Evolutionary conservation across 1,140 invertebrate species (phyloP), one percentile per base, ranked within the genome.

Genomic region (Glomeris maerens): DNA sequence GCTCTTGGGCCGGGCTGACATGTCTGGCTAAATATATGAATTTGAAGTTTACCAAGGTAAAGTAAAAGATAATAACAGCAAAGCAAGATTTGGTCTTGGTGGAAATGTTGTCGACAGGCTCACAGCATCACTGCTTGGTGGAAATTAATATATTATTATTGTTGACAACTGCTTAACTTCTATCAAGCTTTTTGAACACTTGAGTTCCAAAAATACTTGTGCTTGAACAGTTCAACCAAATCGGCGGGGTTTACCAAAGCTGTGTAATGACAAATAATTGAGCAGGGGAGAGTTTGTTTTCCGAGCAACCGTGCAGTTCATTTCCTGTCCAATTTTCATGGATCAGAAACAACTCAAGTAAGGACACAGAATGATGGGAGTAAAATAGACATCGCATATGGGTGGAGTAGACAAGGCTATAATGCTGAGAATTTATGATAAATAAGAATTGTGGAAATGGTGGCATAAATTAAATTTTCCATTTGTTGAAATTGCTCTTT

Each of bases 1-100:
- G 57, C 49, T 67, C 44, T 72, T 66, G 64, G 4, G 56, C 42
- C 23, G 59, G 47, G 21, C 42, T 20, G 31, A 52, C 44, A 17
- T 27, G 5, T 56, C 60, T 17, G 65, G 68, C 25, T 72, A 66
- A 55, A 62, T 66, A 47, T 63, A 58, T 45, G 57, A 65, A 49
- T 71, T 69, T 59, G 55, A 67, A 54, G 61, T 71, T 39, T 70
- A 72, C 56, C 64, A 60, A 20, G 68, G 69, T 1, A 69, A 67
- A 54, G 26, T 47, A 53, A 49, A n/a, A n/a, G n/a, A n/a, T 46
- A 55, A 62, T 48, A 50, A 52, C 26, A 59, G 56, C 46, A 57
- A 60, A 45, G 63, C 25, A 50, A n/a, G 47, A n/a, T 47, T 23
- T 47, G 49, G 4, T 5, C 28, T 47, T 22, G 49, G 10, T 10